These are phyloP conservation scores for Gopherus evgoodei DNA, from an alignment of 2,113 vertebrate species.

Conservation along the genomic window DNA sequence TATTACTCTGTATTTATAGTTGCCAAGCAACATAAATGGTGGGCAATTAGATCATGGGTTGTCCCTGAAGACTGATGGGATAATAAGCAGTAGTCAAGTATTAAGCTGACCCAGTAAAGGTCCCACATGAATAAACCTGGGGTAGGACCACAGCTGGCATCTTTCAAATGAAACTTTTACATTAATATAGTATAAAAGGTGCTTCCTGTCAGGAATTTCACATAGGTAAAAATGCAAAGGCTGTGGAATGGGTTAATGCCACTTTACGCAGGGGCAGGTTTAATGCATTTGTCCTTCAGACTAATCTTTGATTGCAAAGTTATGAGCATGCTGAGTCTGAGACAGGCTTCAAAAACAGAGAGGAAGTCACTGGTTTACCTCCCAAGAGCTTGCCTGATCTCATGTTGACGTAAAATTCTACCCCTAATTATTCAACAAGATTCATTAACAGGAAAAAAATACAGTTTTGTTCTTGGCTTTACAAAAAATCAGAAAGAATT, in stretches of 20 bases:
- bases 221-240: constrained; percentile 39
- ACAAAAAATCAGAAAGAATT: not conserved
- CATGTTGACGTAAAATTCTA: not conserved
- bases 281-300: not conserved
- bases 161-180: constrained; percentile 87
- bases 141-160: constrained; percentile 85
- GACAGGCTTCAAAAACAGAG: not conserved
- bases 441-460: constrained; percentile 7
- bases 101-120: constrained; percentile 90
- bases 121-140: constrained; percentile 87
- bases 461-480: not conserved
- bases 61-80: constrained; percentile 90
- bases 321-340: not conserved
- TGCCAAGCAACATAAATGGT: constrained; percentile 90
- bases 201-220: constrained; percentile 72
- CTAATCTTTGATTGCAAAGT: not conserved
- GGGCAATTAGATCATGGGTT: constrained; percentile 90
- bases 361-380: not conserved
- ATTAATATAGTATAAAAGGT: constrained; percentile 79
- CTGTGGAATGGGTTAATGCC: constrained; percentile 28
- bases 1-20: constrained; percentile 88
- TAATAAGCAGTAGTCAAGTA: constrained; percentile 92
- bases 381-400: not conserved
- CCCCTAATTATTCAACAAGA: not conserved
- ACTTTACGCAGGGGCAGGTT: constrained; percentile 11